Conservation (phyloP, 2,113 vertebrate genomes). For the Cyanoliseus patagonus region DNA sequence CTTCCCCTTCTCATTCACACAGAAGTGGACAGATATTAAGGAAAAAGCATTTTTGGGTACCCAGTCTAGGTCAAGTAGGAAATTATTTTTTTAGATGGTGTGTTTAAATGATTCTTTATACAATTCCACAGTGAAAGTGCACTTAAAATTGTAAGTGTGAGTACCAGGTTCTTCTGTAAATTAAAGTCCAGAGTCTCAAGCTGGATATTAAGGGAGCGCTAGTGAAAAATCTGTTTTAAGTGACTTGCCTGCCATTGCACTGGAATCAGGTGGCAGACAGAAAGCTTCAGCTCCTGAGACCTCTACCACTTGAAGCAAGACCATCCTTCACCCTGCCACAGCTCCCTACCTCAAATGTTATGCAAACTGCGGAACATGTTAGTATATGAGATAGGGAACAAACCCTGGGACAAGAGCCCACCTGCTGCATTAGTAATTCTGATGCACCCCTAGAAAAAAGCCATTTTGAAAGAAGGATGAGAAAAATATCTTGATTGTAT, state of each 20-base stretch:
- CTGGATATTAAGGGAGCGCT: slow-evolving; percentile 19
- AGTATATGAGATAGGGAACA: not conserved
- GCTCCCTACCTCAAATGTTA: not conserved
- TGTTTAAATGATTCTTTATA: slow-evolving; percentile 33
- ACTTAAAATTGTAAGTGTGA: slow-evolving; percentile 36
- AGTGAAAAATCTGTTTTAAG: slow-evolving; percentile 39
- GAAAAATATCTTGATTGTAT: not conserved
- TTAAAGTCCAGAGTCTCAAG: slow-evolving; percentile 39
- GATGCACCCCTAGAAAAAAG: not conserved
- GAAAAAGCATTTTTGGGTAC: slow-evolving; percentile 22
- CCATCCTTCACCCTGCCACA: not conserved
- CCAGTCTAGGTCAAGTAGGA: slow-evolving; percentile 43
- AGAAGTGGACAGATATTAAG: slow-evolving; percentile 16
- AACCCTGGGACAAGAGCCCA: not conserved
- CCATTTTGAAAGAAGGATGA: not conserved
- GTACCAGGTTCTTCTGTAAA: slow-evolving; percentile 16
- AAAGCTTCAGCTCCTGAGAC: not conserved
- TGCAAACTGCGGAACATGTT: not conserved
- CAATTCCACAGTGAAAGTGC: not conserved
- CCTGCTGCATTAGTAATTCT: not conserved
- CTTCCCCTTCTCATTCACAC: slow-evolving; percentile 39
- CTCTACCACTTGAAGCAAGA: not conserved
- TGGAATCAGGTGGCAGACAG: not conserved
- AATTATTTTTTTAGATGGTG: slow-evolving; percentile 1
- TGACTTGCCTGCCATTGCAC: not conserved